Evolutionary conservation across 2,797 vertebrate genomes (phyloP), one percentile per base, ranked within the genome.

Genomic region (Alauda arvensis): DNA sequence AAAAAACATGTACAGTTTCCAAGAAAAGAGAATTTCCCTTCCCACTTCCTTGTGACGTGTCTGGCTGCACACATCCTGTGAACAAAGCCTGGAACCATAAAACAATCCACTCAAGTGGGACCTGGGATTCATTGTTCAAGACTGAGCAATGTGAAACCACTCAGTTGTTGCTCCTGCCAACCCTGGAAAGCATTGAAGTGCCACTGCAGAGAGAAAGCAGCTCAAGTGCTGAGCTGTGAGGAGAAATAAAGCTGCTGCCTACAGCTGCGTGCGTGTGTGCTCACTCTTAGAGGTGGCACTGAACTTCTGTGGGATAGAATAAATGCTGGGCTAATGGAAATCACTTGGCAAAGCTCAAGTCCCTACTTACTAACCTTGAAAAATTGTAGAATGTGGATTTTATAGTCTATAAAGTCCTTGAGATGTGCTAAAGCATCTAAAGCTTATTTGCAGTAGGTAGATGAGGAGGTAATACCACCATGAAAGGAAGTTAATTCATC

Each of bases 81-180:
- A 75, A 90, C 87, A 94, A 95, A 93, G 55, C 76, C 82, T 3
- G 33, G 77, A 87, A 86, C 68, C 82, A 23, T 62, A 68, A 83
- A 92, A 74, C 49, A 13, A 63, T 49, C 60, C 51, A 65, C 29
- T 90, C 51, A 88, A 80, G 42, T 57, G 56, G 48, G 53, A 79
- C 55, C 49, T 77, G 77, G 63, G 85, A 76, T 75, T 84, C 69
- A 55, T 53, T 77, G 46, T n/a, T 88, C 40, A 59, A 21, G 2
- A 20, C 70, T 60, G 70, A 90, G 66, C n/a, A 57, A 31, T 12
- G 63, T 65, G 62, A 52, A 85, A 80, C 37, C 31, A 18, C 43
- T 75, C 20, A 1, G 0, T 55, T 62, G 6, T 77, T 87, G 18
- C 53, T 86, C 37, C 92, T 93, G 52, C 40, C 76, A 68, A 28